Percentiles rank a stretch among this genome's conserved stretches.
phyloP scores from a whole-genome alignment of 1,140 invertebrate genomes.

The Ridgeia piscesae region DNA sequence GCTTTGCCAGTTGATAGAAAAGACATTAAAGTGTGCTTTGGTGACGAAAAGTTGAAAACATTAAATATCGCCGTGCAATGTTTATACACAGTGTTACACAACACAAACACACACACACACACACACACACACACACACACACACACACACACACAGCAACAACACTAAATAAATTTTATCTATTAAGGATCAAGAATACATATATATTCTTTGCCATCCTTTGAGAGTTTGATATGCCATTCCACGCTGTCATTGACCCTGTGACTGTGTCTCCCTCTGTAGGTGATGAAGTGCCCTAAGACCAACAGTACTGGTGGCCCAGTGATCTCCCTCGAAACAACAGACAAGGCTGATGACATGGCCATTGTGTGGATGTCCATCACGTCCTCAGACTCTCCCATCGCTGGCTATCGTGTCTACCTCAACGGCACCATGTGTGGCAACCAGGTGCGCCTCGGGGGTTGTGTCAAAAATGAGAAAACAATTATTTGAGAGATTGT shows the following conservation, averaged over 20 bases:
- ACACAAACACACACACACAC: no score
- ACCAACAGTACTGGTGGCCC: constrained; percentile 48
- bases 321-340: constrained; percentile 53
- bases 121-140: no score
- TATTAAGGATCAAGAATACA: no score
- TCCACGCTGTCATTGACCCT: no score
- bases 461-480: not conserved
- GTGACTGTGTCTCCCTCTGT: not conserved
- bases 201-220: not conserved
- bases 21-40: no score
- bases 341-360: constrained; percentile 44
- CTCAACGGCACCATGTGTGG: constrained; percentile 55
- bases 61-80: no score
- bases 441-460: constrained; percentile 38
- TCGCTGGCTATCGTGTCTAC: constrained; percentile 52
- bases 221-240: no score
- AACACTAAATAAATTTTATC: no score
- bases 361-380: constrained; percentile 55
- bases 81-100: no score
- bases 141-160: no score
- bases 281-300: constrained; percentile 39
- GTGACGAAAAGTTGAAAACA: no score
- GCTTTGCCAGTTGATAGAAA: no score
- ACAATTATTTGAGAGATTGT: not conserved
- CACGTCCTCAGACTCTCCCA: constrained; percentile 38